Conservation (phyloP, 2,113 vertebrate species). For the Brachypteracias leptosomus region DNA sequence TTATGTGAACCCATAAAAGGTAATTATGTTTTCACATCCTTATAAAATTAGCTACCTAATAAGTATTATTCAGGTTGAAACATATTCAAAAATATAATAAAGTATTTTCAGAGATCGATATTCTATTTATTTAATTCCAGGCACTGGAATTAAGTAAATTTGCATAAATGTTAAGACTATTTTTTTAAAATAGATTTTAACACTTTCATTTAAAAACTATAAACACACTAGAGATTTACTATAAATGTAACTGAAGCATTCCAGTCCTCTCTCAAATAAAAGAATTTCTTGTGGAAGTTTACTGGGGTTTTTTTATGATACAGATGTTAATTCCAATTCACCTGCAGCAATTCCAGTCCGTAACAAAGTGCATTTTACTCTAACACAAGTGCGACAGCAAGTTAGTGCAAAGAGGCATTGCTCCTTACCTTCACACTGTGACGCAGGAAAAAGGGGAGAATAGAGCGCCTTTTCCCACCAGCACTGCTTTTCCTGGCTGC, state of each 20-base stretch:
- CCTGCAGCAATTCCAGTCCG: not conserved
- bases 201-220: not conserved
- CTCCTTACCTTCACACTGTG: constrained; percentile 91
- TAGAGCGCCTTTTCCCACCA: constrained; percentile 97
- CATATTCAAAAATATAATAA: not conserved
- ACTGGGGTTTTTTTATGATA: not conserved
- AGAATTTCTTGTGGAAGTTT: not conserved
- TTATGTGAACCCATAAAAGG: not conserved
- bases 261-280: not conserved
- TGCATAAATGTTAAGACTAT: not conserved
- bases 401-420: not conserved
- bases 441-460: constrained; percentile 88
- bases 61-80: not conserved
- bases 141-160: not conserved
- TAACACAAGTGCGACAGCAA: not conserved
- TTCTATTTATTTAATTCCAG: not conserved
- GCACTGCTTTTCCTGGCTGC: constrained; percentile 87
- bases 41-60: not conserved
- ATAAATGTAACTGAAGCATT: not conserved
- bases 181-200: not conserved
- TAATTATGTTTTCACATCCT: not conserved
- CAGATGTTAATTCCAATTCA: not conserved
- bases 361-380: not conserved
- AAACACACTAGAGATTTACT: not conserved
- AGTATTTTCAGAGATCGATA: not conserved